Evolutionary conservation across 2,797 vertebrate genomes (phyloP).

Genomic region (Allobates femoralis): DNA sequence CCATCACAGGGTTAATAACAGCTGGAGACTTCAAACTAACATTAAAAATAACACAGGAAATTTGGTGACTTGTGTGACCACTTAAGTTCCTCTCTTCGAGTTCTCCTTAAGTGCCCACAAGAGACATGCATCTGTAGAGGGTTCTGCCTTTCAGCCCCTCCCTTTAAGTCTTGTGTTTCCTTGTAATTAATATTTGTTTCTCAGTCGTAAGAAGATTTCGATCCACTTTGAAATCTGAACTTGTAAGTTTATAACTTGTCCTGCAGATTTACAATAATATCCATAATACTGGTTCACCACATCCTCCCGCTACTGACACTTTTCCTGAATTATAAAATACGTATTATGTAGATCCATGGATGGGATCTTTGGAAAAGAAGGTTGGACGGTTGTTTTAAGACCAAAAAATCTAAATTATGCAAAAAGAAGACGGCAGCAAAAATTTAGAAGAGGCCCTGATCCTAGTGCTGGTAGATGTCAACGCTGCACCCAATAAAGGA

Average conservation of each 20-base stretch:
- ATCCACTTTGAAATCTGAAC: constrained; percentile 69
- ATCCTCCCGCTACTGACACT: constrained; percentile 23
- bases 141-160: constrained; percentile 57
- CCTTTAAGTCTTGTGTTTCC: constrained; percentile 70
- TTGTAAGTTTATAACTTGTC: constrained; percentile 59
- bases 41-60: constrained; percentile 46
- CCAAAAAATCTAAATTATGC: neutral
- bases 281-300: neutral
- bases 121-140: constrained; percentile 29
- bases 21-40: constrained; percentile 6
- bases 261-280: constrained; percentile 63
- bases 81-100: neutral
- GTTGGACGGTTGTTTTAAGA: neutral
- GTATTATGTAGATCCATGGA: neutral
- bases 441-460: neutral
- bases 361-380: neutral
- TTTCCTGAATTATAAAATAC: neutral
- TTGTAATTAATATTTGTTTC: constrained; percentile 63
- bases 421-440: neutral
- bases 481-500: neutral
- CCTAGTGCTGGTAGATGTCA: neutral
- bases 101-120: constrained; percentile 51
- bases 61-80: constrained; percentile 34
- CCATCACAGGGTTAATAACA: neutral
- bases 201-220: constrained; percentile 53